Base-by-base conservation (phyloP, 2,888 invertebrate species). In the Dryadula phaetusa region DNA sequence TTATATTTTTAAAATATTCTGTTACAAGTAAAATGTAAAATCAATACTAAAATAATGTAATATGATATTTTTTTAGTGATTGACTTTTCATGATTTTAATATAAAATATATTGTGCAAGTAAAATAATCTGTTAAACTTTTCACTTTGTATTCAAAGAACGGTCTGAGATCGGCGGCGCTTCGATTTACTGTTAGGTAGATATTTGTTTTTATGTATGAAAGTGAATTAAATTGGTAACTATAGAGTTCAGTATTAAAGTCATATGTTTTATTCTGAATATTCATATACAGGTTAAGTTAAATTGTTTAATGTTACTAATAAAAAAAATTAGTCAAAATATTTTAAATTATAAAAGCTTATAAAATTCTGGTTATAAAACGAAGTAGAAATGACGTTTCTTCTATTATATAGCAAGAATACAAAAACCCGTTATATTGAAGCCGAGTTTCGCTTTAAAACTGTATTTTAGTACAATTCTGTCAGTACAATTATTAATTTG, bases 151-250 rank as follows among this genome's bases (percentile, higher is more conserved):
- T 56, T 42, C 56, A 37, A 25, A 25, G 56, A 22, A 2, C 5
- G 8, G 4, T 22, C 5, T 22, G 14, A 10, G 5, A n/a, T 16
- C 25, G 40, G 4, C 56, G n/a, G 25, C 25, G 3, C 3, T 56
- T n/a, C 40, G 16, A 40, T 56, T 56, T 37, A 56, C 56, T 56
- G 37, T 56, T 56, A 56, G n/a, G 8, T 54, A 18, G 34, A 3
- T 28, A 52, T 32, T 49, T 34, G 37, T 56, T 40, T 25, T 56
- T 37, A 37, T 40, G 3, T 28, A 28, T 5, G 10, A n/a, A 40
- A 42, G 4, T 56, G 1, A 37, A 22, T 22, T 25, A 54, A 54
- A 37, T 18, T 20, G 20, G 54, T 54, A 34, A 18, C 34, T 18
- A 34, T 18, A 7, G 12, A 14, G 6, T 37, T 34, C 12, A 25